Evolutionary conservation across 2,113 vertebrate genomes (phyloP).

Genomic region (Podarcis raffonei): DNA sequence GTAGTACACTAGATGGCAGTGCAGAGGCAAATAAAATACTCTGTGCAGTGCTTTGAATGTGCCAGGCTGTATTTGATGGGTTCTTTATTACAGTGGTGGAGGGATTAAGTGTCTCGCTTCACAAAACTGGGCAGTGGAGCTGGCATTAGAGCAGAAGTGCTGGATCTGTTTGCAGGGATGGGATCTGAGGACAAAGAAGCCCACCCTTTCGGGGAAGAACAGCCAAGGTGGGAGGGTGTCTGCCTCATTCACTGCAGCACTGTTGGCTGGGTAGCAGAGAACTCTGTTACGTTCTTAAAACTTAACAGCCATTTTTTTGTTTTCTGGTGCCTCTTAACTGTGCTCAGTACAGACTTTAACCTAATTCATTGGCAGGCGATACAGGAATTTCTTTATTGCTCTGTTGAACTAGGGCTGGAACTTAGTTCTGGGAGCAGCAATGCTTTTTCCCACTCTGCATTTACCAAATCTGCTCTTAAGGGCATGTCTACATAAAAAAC

Average conservation of each 20-base stretch:
- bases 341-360: too few relatives aligned
- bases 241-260: background rate
- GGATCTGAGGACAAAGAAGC: background rate
- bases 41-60: background rate
- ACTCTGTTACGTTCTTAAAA: too few relatives aligned
- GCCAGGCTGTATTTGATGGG: background rate
- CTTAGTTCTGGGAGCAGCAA: too few relatives aligned
- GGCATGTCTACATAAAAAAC: too few relatives aligned
- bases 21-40: conserved; percentile 11
- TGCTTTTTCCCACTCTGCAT: too few relatives aligned
- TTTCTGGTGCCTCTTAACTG: too few relatives aligned
- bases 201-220: background rate
- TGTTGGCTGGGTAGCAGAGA: background rate
- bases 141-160: background rate
- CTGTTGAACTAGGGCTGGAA: too few relatives aligned
- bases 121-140: conserved; percentile 12
- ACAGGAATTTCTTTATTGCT: too few relatives aligned
- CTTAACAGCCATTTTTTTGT: too few relatives aligned
- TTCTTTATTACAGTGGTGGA: background rate
- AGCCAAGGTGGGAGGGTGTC: background rate
- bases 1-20: conserved; percentile 18
- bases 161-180: background rate
- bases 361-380: too few relatives aligned
- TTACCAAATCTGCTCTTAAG: too few relatives aligned
- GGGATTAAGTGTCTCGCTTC: conserved; percentile 9